Percentiles rank a stretch among this genome's conserved stretches.
Evolutionary conservation across 2,888 invertebrate species (phyloP).

Genomic region (Eupithecia inturbata): DNA sequence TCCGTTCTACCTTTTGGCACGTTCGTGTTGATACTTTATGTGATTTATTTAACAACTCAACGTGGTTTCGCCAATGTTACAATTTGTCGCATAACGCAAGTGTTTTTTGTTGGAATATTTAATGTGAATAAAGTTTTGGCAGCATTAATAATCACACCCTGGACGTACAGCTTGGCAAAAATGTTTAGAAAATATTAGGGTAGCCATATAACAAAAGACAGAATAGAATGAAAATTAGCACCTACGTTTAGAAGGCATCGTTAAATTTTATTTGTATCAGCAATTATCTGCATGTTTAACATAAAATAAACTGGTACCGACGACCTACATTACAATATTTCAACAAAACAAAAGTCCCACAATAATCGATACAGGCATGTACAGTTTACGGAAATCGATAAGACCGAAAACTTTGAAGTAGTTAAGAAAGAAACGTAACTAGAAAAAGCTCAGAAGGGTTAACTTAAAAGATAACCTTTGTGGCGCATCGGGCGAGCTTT

Average conservation of each 20-base stretch:
- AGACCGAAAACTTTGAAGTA: neutral
- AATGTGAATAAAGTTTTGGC: too few species aligned
- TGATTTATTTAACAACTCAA: neutral
- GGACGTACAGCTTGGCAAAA: too few species aligned
- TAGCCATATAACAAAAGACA: too few species aligned
- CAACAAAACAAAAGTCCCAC: neutral
- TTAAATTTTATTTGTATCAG: too few species aligned
- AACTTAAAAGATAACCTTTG: neutral
- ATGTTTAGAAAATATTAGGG: too few species aligned
- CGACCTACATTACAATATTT: neutral
- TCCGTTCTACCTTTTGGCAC: slow-evolving; percentile 7
- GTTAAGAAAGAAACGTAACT: neutral
- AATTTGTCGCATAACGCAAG: neutral
- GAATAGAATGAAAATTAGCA: too few species aligned
- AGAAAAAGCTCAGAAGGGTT: neutral
- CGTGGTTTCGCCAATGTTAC: neutral
- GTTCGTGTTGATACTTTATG: neutral
- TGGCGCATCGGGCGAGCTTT: neutral
- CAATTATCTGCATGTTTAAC: too few species aligned
- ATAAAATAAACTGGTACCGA: neutral
- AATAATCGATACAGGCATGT: neutral
- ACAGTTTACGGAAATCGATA: neutral
- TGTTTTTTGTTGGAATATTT: too few species aligned
- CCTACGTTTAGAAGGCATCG: too few species aligned
- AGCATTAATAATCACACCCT: too few species aligned